Base-by-base conservation (phyloP, 2,797 vertebrate species). In the Enteromius treurensis region DNA sequence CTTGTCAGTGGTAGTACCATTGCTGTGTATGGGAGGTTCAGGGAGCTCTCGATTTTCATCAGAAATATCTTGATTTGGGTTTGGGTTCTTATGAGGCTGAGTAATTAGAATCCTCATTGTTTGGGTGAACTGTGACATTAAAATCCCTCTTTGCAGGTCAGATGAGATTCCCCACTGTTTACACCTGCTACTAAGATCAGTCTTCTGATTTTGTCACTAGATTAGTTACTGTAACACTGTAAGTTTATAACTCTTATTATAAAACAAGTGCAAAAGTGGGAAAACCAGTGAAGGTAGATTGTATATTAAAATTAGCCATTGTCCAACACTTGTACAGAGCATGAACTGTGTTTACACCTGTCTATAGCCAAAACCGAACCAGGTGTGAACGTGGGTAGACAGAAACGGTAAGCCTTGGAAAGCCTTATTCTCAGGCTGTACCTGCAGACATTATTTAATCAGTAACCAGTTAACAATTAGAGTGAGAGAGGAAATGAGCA, bases 381-480 rank as follows among this genome's bases (percentile, higher is more conserved):
- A 70, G n/a, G 40, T 45, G 7, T 23, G 40, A 70, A 45, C 3
- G 3, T 45, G 68, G 13, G 13, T n/a, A 68, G 19, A n/a, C 19
- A 68, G 34, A 40, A 68, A 68, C 5, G 26, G 23, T 67, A 15
- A 34, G 26, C 8, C n/a, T 26, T 70, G 40, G n/a, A 70, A n/a
- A 42, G 5, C 4, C 4, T 49, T 53, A 80, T 68, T 75, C 81
- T 77, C 2, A 79, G 73, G 77, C 71, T 83, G 62, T 42, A 77
- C 77, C 75, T 85, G 85, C 71, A 67, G 84, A 37, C 73, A 85
- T 79, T 84, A 85, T 86, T 80, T 85, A 75, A 84, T 80, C 81
- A 85, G 85, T 83, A 76, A 82, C 77, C 80, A 86, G 45, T 62
- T 76, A 89, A 84, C 32, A 84, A 84, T 86, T 84, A 77, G 78